phyloP scores from a whole-genome alignment of 30 jellyfish, hydroid and myxozoan species.

The Nemopilema nomurai region DNA sequence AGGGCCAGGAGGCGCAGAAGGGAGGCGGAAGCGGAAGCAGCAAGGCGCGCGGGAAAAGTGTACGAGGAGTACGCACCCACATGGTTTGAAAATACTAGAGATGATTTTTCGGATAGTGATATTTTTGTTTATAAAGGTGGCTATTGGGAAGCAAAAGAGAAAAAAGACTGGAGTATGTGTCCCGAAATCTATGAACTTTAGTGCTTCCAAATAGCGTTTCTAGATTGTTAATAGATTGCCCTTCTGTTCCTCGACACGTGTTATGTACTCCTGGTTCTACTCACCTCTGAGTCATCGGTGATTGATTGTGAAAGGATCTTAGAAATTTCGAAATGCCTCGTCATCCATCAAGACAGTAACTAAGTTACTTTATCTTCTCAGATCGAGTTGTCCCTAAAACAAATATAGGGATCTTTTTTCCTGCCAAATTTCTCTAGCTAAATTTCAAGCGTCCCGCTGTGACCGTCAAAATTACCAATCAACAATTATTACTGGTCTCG shows the following conservation, averaged over 20 bases:
- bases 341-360: too few relatives aligned
- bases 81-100: constrained; percentile 93
- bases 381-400: too few relatives aligned
- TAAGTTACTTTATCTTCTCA: too few relatives aligned
- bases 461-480: too few relatives aligned
- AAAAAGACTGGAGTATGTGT: constrained; percentile 84
- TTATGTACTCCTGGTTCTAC: background rate
- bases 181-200: constrained; percentile 76
- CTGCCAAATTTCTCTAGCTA: too few relatives aligned
- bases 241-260: background rate
- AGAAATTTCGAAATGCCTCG: too few relatives aligned
- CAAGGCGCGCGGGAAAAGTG: constrained; percentile 79
- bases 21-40: constrained; percentile 84
- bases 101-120: constrained; percentile 72
- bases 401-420: too few relatives aligned
- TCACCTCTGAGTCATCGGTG: background rate
- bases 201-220: background rate
- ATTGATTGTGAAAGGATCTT: too few relatives aligned
- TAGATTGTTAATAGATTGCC: background rate
- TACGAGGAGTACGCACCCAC: constrained; percentile 92
- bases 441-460: too few relatives aligned
- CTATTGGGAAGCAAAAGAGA: constrained; percentile 98
- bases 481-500: too few relatives aligned
- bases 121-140: constrained; percentile 96
- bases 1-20: constrained; percentile 84